A percentile compares a stretch with the other conserved stretches of the same genome.
Conservation (phyloP, 2,113 vertebrate species). For the Bucco capensis region DNA sequence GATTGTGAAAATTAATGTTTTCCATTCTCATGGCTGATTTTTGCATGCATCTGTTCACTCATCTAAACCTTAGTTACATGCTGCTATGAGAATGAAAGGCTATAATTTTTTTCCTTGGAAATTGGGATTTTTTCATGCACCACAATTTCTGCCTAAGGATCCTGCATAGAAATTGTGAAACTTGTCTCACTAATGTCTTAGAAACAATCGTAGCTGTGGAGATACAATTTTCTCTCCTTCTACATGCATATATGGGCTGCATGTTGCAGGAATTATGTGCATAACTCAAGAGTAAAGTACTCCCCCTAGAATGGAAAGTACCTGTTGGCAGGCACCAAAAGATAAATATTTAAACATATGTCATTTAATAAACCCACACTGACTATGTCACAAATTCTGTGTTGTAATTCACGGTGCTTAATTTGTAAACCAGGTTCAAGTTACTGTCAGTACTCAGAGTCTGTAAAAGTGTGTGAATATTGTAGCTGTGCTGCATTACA, state of each 20-base stretch:
- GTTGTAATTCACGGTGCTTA: slow-evolving; percentile 13
- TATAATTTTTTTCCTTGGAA: slow-evolving; percentile 72
- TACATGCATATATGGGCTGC: not conserved
- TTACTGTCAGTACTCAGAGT: not conserved
- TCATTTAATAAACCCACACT: slow-evolving; percentile 42
- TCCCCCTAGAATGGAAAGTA: slow-evolving; percentile 53
- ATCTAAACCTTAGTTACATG: slow-evolving; percentile 74
- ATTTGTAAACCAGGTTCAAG: slow-evolving; percentile 35
- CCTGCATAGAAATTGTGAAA: slow-evolving; percentile 52
- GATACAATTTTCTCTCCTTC: slow-evolving; percentile 24
- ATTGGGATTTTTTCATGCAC: slow-evolving; percentile 56
- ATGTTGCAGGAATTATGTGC: not conserved
- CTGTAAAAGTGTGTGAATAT: slow-evolving; percentile 26
- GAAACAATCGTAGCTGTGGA: not conserved
- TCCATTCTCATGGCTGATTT: slow-evolving; percentile 69
- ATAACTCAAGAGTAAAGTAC: slow-evolving; percentile 21
- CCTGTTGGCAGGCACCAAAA: slow-evolving; percentile 49
- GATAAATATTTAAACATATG: slow-evolving; percentile 47
- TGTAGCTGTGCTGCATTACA: slow-evolving; percentile 6
- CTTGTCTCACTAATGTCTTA: slow-evolving; percentile 57
- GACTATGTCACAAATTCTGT: slow-evolving; percentile 4
- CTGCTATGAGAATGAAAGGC: slow-evolving; percentile 72
- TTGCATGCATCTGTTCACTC: slow-evolving; percentile 74
- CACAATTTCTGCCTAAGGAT: slow-evolving; percentile 64
- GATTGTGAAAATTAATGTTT: slow-evolving; percentile 77